Evolutionary conservation across 2,797 vertebrate species (phyloP).

Genomic region (Heliangelus exortis): DNA sequence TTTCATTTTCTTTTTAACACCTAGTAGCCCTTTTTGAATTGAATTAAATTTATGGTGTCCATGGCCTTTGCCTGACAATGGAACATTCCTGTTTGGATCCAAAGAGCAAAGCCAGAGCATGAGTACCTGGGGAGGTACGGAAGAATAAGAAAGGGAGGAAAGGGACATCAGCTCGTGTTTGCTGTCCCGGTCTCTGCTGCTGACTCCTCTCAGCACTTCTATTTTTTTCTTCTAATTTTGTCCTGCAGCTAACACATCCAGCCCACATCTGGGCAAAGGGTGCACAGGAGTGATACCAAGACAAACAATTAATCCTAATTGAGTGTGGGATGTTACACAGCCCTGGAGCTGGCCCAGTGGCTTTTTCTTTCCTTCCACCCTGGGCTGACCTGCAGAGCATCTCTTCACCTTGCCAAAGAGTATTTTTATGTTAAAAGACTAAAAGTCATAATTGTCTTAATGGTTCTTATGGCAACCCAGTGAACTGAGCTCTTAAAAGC

Average conservation of each 20-base stretch:
- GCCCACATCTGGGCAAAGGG: neutral
- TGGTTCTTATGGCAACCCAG: conserved; percentile 23
- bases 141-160: neutral
- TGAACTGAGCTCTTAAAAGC: neutral
- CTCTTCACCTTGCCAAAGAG: neutral
- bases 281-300: neutral
- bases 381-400: neutral
- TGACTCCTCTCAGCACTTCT: neutral
- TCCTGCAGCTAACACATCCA: neutral
- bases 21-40: neutral
- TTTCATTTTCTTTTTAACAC: neutral
- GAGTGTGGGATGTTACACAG: neutral
- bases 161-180: neutral
- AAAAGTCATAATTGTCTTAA: neutral
- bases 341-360: neutral
- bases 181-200: neutral
- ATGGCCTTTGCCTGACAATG: neutral
- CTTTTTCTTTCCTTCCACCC: neutral
- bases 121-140: neutral
- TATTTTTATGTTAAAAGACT: neutral
- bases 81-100: rapidly evolving
- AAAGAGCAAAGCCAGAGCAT: neutral
- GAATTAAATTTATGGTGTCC: neutral
- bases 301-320: neutral
- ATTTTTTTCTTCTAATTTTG: neutral